phyloP scores from a whole-genome alignment of 2,113 vertebrate species.

The Pelecanoides urinatrix region DNA sequence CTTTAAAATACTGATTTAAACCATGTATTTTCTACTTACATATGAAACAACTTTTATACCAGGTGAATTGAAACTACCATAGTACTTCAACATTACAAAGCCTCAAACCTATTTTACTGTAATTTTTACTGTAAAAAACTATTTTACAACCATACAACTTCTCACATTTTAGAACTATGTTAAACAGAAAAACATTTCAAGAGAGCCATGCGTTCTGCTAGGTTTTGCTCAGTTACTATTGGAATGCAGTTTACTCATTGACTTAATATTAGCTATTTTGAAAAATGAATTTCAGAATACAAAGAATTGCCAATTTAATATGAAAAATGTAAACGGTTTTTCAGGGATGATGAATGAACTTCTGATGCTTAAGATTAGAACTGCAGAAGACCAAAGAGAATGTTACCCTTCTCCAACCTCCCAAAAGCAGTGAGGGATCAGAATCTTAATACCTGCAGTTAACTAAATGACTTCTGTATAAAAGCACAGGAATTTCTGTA shows the following conservation, averaged over 20 bases:
- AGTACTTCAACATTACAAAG: neutral
- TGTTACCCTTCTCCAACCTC: rapidly evolving
- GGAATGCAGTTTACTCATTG: slow-evolving; percentile 15
- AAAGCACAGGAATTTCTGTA: neutral
- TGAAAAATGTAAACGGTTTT: neutral
- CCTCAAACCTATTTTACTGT: neutral
- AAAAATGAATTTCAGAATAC: neutral
- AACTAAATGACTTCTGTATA: neutral
- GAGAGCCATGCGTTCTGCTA: slow-evolving; percentile 37
- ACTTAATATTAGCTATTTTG: neutral
- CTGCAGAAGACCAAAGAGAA: neutral
- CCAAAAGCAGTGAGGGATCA: neutral
- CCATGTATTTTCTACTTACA: neutral
- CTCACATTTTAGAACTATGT: neutral
- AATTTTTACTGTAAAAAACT: neutral
- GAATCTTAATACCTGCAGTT: neutral
- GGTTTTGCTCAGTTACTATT: neutral
- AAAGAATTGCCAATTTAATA: neutral
- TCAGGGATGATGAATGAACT: neutral
- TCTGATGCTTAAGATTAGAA: neutral
- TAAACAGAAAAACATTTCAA: slow-evolving; percentile 11
- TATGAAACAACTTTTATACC: neutral
- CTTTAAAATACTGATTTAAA: neutral
- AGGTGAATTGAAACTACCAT: neutral
- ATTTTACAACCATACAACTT: neutral